Evolutionary conservation across 2,888 invertebrate species (phyloP), one percentile per base, ranked within the genome.

Genomic region (Gastracanthus pulcherrimus): DNA sequence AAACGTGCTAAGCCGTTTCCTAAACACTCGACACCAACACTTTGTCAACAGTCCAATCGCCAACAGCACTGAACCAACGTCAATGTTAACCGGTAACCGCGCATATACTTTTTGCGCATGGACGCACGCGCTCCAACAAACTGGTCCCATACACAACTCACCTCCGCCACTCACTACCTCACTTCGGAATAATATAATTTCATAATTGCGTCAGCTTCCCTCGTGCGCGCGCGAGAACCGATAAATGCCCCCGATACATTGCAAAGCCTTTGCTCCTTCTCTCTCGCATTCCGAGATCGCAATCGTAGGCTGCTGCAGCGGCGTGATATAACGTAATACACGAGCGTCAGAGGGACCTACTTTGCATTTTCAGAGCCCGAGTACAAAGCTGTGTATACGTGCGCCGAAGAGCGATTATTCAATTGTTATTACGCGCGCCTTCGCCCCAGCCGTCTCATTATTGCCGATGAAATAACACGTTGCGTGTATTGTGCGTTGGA

Each of bases 261-360:
- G 34, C 19, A 26, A 16, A 26, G 6, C 41, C 31, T 45, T 58
- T 45, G 36, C 51, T 38, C 67, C 34, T 55, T 34, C 36, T 48
- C 23, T n/a, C 9, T n/a, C n/a, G 76, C 80, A 81, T 81, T 64
- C 80, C 81, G 48, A 55, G 81, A 76, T 76, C 51, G 72, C 71
- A 79, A 79, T 77, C 78, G 58, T 29, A 41, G 60, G 55, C 71
- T 23, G 51, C 26, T 45, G 19, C 29, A 11, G 7, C 58, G 23
- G 34, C 55, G 11, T 31, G 9, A 38, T 51, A 19, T 41, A 55
- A 55, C 58, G 23, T 45, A 60, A 23, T 16, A 13, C 62, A 26
- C 7, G 11, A 6, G 23, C 31, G 6, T 3, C 34, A 16, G 19
- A 41, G 31, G 58, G 34, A 60, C 70, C 70, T 64, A 76, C 38